phyloP scores from a whole-genome alignment of 2,888 invertebrate genomes.

The Emmelina monodactyla region DNA sequence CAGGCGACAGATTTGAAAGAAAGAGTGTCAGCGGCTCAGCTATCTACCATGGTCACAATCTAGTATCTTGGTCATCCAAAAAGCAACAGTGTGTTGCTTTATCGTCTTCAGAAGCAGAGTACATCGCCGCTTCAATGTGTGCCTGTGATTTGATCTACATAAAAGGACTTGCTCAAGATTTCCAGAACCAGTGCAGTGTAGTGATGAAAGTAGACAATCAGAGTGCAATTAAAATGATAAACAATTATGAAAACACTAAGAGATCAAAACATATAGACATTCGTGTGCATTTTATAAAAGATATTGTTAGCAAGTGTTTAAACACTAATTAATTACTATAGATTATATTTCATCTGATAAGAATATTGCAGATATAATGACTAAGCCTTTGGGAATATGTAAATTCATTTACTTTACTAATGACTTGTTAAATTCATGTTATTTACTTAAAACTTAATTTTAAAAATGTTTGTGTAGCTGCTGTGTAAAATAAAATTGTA shows the following conservation, averaged over 20 bases:
- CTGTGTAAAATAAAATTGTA: too few species aligned
- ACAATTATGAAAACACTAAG: conserved; percentile 6
- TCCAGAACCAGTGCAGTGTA: too few species aligned
- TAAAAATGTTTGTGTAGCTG: background rate
- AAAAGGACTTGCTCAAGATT: too few species aligned
- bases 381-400: background rate
- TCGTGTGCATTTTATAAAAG: conserved; percentile 5
- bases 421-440: background rate
- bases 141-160: too few species aligned
- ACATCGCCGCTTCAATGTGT: too few species aligned
- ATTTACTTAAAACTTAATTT: background rate
- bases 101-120: too few species aligned
- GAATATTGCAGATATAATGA: conserved; percentile 5
- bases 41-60: too few species aligned
- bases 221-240: conserved; percentile 7
- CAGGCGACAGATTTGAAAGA: too few species aligned
- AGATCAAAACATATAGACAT: conserved; percentile 8
- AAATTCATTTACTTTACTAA: conserved; percentile 5
- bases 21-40: too few species aligned
- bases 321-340: conserved; percentile 2
- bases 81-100: too few species aligned
- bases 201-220: too few species aligned
- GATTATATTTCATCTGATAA: conserved; percentile 3
- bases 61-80: too few species aligned
- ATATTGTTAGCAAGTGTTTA: conserved; percentile 3